A percentile compares a stretch with the other conserved stretches of the same genome.
Conservation (phyloP, 2,888 invertebrate genomes). For the Andrena minutula region DNA sequence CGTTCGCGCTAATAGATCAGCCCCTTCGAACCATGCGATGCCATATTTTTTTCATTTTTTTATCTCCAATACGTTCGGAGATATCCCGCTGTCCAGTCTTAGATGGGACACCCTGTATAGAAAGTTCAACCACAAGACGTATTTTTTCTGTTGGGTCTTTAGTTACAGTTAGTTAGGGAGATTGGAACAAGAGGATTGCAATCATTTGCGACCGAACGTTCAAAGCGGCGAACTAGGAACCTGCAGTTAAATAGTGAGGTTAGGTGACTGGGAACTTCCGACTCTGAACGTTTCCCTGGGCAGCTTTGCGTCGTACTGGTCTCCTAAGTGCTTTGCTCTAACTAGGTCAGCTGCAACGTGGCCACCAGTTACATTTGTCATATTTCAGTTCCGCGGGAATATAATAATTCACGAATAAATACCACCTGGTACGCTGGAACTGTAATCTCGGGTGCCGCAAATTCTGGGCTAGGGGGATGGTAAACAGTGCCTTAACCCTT, state of each 20-base stretch:
- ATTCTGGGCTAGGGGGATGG: neutral
- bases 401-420: slow-evolving; percentile 9
- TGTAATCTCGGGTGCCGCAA: neutral
- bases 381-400: neutral
- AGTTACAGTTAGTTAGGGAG: slow-evolving; percentile 15
- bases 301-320: slow-evolving; percentile 1
- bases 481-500: neutral
- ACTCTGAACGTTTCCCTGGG: neutral
- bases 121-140: neutral
- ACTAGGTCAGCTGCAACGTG: neutral
- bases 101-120: too few relatives aligned
- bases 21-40: too few relatives aligned
- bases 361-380: slow-evolving; percentile 1
- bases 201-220: neutral
- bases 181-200: slow-evolving; percentile 9
- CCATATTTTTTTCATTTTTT: too few relatives aligned
- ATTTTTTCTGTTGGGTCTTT: neutral
- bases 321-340: neutral
- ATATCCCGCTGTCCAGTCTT: too few relatives aligned
- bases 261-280: neutral
- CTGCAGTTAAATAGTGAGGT: neutral
- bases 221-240: neutral
- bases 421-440: neutral
- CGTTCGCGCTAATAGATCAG: too few relatives aligned
- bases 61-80: too few relatives aligned